A percentile compares a stretch with the other conserved stretches of the same genome.
phyloP scores from a whole-genome alignment of 35 echinoderm and acorn worm species.

The Eucidaris tribuloides region DNA sequence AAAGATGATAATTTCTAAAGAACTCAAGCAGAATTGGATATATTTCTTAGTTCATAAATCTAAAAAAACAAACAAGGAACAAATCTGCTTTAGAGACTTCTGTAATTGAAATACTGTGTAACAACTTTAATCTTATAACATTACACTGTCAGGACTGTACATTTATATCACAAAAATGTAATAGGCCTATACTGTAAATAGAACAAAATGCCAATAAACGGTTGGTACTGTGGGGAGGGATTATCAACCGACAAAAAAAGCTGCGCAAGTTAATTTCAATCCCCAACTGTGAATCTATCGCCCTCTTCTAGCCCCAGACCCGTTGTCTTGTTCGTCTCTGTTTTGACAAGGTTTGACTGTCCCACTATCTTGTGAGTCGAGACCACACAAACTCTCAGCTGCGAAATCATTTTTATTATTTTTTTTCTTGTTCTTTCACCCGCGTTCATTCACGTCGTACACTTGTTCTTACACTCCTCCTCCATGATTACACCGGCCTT shows the following conservation, averaged over 20 bases:
- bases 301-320: background rate
- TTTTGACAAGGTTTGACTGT: constrained; percentile 26
- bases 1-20: no score
- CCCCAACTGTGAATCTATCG: background rate
- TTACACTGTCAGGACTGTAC: background rate
- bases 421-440: background rate
- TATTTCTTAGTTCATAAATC: no score
- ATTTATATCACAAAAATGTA: background rate
- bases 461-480: background rate
- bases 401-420: constrained; percentile 20
- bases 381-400: constrained; percentile 30
- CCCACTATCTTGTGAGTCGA: background rate
- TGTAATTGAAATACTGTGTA: no score
- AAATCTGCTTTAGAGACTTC: no score
- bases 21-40: no score
- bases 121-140: no score
- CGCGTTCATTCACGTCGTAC: background rate
- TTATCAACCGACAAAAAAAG: constrained; percentile 18
- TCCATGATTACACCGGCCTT: background rate
- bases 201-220: no score
- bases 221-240: no score
- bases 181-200: no score
- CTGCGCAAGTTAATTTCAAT: background rate
- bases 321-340: background rate
- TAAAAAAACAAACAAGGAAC: no score